Base-by-base conservation (phyloP, 2,888 invertebrate species). In the Cremastobaeus sp. region DNA sequence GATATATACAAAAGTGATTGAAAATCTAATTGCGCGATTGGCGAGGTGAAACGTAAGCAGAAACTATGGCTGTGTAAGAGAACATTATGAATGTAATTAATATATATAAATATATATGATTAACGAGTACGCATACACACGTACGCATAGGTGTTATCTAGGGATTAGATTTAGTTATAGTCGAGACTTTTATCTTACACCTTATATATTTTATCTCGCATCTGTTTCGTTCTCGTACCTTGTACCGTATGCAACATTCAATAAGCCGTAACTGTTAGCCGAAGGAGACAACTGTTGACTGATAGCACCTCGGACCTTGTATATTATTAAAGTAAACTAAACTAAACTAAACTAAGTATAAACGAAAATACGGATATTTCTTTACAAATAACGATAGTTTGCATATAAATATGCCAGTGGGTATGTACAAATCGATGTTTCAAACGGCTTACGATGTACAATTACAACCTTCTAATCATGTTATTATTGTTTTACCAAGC, bases 1-100 rank as follows among this genome's bases (percentile, higher is more conserved):
- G 48, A 35, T 20, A 43, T n/a, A 25, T 25, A 25, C 4, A 64
- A 43, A 25, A 52, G 41, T 59, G 41, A 52, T 45, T 34, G 47
- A 59, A 17, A 55, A 50, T 57, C 43, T 43, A 74, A 57, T 39
- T 47, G 37, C 52, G 17, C 15, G 59, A 18, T 50, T 72, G 62
- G 41, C 65, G 72, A 70, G 70, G 52, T 54, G 60, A 76, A 77
- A 76, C 76, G 77, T 77, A 79, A 80, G 82, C 84, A 82, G 82
- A 82, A 84, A 86, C 85, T 83, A 86, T 85, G 86, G 86, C 86
- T 86, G 86, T 86, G 86, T 86, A 86, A 84, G 86, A 83, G 83
- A 86, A 86, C 82, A 86, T 85, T 85, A 85, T 82, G 86, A 84
- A 82, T 84, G 86, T 86, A 84, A 81, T 86, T 85, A 82, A 78